Base-by-base conservation (phyloP, 2,113 vertebrate genomes). In the Tupaia tana region DNA sequence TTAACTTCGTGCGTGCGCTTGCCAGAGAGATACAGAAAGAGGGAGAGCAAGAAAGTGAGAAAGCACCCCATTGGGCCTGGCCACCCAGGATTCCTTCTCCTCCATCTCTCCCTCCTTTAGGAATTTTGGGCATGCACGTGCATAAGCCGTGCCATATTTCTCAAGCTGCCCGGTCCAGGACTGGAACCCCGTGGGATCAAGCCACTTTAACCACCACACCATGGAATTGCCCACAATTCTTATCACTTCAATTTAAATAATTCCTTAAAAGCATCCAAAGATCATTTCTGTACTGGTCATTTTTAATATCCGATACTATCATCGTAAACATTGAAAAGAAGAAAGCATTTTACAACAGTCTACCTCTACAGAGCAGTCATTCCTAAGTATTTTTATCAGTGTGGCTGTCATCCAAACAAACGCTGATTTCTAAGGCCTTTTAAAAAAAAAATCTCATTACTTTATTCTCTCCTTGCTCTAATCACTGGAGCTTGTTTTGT, bases 281-380 rank as follows among this genome's bases (percentile, higher is more conserved):
- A 16, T 59, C 25, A 52, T 13, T 82, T 31, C 91, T 56, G 15
- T 56, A 2, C 29, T 80, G 8, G 59, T 54, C 31, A 31, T 7
- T 16, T n/a, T 89, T 56, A 85, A 59, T 74, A 66, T 54, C 70
- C 75, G 58, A 61, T 43, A 18, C 20, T 69, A n/a, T 89, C 56
- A 70, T 54, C 86, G n/a, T 79, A 75, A 83, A 84, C 59, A 88
- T 69, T 11, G 10, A 74, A 93, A 71, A 93, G 22, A 87, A 71
- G 10, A 64, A n/a, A 43, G 43, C 22, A 16, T 56, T 66, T 13
- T 18, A 34, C 7, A 83, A 6, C 70, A 73, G 27, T 64, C 59
- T 66, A 58, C 66, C 58, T 96, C 43, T 27, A 6, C 11, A 61
- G 59, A 13, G 19, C 61, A 71, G 77, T 89, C 19, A 11, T 29